Base-by-base conservation (phyloP, 2,888 invertebrate species). In the Lymantria dispar region DNA sequence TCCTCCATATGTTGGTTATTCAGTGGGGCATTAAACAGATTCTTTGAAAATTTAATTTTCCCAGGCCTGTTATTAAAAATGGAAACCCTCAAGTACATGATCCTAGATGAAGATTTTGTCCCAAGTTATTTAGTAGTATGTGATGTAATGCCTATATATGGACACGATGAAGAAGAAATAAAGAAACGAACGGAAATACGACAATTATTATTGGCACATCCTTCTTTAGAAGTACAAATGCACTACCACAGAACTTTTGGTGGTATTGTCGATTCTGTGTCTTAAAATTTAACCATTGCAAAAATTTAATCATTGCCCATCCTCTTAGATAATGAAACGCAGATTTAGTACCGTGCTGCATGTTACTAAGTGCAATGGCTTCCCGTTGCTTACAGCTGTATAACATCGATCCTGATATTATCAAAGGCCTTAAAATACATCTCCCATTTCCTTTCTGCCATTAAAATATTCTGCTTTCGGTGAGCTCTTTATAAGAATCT, bases 181-280 rank as follows among this genome's bases (percentile, higher is more conserved):
- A 14, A 31, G 7, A 50, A 53, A 40, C 45, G 38, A 1, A 14
- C 0, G 36, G 62, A 62, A 56, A 48, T 74, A 52, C 60, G 56
- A 15, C 29, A 59, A 33, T 58, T 64, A 45, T 47, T 71, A 5
- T 43, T 44, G 12, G 43, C 54, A n/a, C 63, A 71, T 60, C 58
- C 68, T 29, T 66, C 67, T 31, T 43, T 56, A 33, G 67, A 68
- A 33, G 60, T 73, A 12, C 60, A 64, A 45, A 55, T 67, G 56
- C 63, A 72, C 60, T 72, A 60, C 47, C 49, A 58, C 45, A 46
- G 54, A 37, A 43, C 49, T 29, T 59, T 59, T 38, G 36, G 12
- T 8, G 13, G 13, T 13, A 13, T 39, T n/a, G 39, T 13, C 13
- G 39, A 39, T 13, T n/a, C 13, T 3, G n/a, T 13, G 3, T 9